Evolutionary conservation across 2,113 vertebrate species (phyloP), one percentile per base, ranked within the genome.

Genomic region (Anas platyrhynchos): DNA sequence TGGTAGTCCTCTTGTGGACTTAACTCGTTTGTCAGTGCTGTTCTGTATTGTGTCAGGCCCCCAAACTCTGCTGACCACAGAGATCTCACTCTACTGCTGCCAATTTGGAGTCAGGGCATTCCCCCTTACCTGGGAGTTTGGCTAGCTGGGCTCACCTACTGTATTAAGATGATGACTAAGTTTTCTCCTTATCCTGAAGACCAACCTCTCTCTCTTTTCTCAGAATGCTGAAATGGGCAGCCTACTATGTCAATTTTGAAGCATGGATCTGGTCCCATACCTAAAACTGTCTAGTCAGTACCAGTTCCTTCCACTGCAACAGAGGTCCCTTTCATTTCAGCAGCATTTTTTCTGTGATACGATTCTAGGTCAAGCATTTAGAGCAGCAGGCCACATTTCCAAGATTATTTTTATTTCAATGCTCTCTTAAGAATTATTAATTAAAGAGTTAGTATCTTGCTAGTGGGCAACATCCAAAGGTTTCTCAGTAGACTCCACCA

Each of bases 371-470:
- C 76, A 78, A 9, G 5, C 38, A 36, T 25, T 48, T 27, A n/a
- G n/a, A 85, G 27, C 36, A 38, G 34, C 83, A 89, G 27, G 36
- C 29, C 67, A 56, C 38, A 44, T 55, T 58, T 56, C 50, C 55
- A 48, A 44, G 20, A 44, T 58, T 36, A 65, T 82, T 94, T 90
- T 90, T 79, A 81, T 62, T 94, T 74, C 48, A 66, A 80, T 34
- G 43, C 26, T 71, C 44, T 82, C 52, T 27, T 86, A 93, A 44
- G 92, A 93, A 94, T 92, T 91, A 89, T 27, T 72, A 83, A 59
- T 66, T 91, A 11, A 25, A 92, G 62, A 50, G 22, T 78, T 56
- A 32, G 6, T n/a, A 50, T 69, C 44, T 16, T 69, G 41, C 5
- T 82, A 65, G 65, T 6, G 4, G 50, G 46, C 52, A 72, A 46